phyloP scores from a whole-genome alignment of 2,888 invertebrate genomes.

The Caenorhabditis afra region DNA sequence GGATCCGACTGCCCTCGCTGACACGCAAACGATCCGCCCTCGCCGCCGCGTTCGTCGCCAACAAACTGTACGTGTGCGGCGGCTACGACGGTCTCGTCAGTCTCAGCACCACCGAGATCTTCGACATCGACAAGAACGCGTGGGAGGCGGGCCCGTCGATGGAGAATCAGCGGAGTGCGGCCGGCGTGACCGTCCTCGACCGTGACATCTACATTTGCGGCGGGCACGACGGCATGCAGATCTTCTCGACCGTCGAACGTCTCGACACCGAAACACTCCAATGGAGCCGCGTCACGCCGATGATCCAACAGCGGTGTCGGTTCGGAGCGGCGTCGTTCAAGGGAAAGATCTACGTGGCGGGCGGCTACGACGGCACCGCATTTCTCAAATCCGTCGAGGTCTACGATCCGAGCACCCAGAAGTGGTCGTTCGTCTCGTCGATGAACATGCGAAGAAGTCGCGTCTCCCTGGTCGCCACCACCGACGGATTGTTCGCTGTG shows the following conservation, averaged over 20 bases:
- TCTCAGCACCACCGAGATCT: conserved; percentile 86
- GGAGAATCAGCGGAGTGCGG: conserved; percentile 82
- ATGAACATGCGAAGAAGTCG: conserved; percentile 86
- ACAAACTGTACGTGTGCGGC: conserved; percentile 75
- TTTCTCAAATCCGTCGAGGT: conserved; percentile 89
- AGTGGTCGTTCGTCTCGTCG: conserved; percentile 87
- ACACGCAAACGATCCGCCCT: conserved; percentile 75
- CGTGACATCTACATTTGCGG: conserved; percentile 84
- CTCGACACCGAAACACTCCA: conserved; percentile 87
- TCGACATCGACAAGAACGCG: conserved; percentile 50
- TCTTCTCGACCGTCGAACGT: conserved; percentile 85
- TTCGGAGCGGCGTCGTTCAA: conserved; percentile 89
- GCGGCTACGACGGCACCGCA: conserved; percentile 89
- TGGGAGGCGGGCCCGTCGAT: conserved; percentile 82
- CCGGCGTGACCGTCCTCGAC: conserved; percentile 82
- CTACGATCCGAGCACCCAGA: conserved; percentile 74
- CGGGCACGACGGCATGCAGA: conserved; percentile 91
- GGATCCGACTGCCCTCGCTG: conserved; percentile 68
- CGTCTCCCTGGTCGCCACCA: conserved; percentile 72
- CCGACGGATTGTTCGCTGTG: conserved; percentile 73
- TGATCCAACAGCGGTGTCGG: conserved; percentile 89
- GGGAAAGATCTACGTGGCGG: conserved; percentile 89
- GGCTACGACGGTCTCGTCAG: conserved; percentile 85
- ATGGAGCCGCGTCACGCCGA: conserved; percentile 84
- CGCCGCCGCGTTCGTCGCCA: conserved; percentile 60